These are phyloP conservation scores for Troglohyphantes excavatus DNA, from an alignment of 2,888 invertebrate genomes.

Conservation along the genomic window DNA sequence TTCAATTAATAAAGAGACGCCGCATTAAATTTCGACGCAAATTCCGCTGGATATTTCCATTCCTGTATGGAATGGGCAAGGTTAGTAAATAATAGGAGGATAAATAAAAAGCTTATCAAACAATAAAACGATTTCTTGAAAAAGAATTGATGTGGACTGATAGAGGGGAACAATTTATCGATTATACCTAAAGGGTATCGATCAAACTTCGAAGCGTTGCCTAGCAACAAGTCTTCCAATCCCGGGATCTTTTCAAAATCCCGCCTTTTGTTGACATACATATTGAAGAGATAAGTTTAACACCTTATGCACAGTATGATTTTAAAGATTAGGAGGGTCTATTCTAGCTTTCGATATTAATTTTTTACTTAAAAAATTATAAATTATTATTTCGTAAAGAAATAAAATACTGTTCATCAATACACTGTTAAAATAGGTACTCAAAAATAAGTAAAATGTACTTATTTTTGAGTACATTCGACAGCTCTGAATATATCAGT, in stretches of 20 bases:
- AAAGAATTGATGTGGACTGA: slow-evolving; percentile 16
- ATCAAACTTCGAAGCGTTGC: slow-evolving; percentile 71
- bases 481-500: no score
- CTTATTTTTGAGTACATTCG: no score
- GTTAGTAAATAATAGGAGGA: background rate
- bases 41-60: background rate
- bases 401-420: no score
- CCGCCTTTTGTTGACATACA: slow-evolving; percentile 43
- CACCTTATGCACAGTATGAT: background rate
- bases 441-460: no score
- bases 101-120: slow-evolving; percentile 1
- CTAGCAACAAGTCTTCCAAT: slow-evolving; percentile 67
- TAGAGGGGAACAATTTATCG: slow-evolving; percentile 58
- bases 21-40: background rate
- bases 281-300: background rate
- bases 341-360: no score
- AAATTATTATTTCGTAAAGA: no score
- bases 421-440: no score
- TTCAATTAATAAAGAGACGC: slow-evolving; percentile 26
- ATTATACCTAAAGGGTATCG: slow-evolving; percentile 68
- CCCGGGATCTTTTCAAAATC: slow-evolving; percentile 28
- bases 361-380: no score
- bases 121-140: background rate
- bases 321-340: no score
- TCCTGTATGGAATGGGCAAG: background rate